These are phyloP conservation scores for Thalpophila matura DNA, from an alignment of 2,888 invertebrate genomes.

Conservation along the genomic window DNA sequence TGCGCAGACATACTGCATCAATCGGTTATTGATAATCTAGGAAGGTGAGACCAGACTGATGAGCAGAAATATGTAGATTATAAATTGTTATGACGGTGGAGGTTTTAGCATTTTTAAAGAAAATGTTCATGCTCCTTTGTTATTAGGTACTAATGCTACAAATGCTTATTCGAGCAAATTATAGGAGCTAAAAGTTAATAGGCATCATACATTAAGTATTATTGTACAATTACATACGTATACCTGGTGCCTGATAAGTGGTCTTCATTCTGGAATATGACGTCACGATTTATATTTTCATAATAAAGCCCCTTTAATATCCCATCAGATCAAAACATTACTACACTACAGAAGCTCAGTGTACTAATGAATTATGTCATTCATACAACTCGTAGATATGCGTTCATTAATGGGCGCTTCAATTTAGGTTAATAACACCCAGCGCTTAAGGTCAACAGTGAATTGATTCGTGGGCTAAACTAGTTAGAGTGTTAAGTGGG, in stretches of 20 bases:
- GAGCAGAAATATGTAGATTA: too few relatives aligned
- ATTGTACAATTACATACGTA: not conserved
- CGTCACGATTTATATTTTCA: not conserved
- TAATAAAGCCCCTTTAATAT: constrained; percentile 31
- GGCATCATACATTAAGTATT: too few relatives aligned
- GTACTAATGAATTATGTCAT: constrained; percentile 62
- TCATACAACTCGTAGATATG: constrained; percentile 48
- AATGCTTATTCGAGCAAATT: too few relatives aligned
- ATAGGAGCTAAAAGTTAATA: too few relatives aligned
- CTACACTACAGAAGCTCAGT: constrained; percentile 30
- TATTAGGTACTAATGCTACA: too few relatives aligned
- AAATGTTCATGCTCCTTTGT: too few relatives aligned
- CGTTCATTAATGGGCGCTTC: constrained; percentile 58
- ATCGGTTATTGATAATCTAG: too few relatives aligned
- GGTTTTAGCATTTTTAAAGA: too few relatives aligned
- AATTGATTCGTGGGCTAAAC: constrained; percentile 57
- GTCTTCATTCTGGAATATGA: too few relatives aligned
- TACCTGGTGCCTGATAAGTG: not conserved
- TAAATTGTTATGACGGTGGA: too few relatives aligned
- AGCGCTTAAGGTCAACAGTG: constrained; percentile 45
- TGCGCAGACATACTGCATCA: too few relatives aligned
- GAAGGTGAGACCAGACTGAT: too few relatives aligned
- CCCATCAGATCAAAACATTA: constrained; percentile 28
- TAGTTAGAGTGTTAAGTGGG: constrained; percentile 15
- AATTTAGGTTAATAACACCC: constrained; percentile 64